A percentile compares a stretch with the other conserved stretches of the same genome.
These are phyloP conservation scores for Psilopsiagon aymara DNA, from an alignment of 2,113 vertebrate species.

Conservation along the genomic window DNA sequence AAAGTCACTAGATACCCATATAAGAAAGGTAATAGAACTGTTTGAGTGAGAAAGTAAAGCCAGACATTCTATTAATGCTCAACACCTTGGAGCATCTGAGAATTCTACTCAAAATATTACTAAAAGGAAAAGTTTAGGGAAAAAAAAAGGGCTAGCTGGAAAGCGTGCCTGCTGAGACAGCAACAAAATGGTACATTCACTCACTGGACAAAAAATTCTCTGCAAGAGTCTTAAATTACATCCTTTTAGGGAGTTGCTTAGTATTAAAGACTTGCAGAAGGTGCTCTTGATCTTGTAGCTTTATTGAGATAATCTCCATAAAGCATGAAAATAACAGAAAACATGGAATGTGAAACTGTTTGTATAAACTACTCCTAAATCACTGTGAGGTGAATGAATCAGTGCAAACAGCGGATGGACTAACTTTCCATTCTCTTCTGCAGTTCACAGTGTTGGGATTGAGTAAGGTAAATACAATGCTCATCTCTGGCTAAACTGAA, in stretches of 20 bases:
- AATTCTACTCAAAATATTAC: neutral
- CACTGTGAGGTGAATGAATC: neutral
- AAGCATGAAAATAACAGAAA: neutral
- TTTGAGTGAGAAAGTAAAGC: neutral
- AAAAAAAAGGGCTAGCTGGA: neutral
- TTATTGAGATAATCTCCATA: neutral
- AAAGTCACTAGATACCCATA: neutral
- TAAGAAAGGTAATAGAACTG: neutral
- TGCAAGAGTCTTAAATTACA: neutral
- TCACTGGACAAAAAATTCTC: neutral
- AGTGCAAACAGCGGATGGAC: neutral
- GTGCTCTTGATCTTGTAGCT: neutral
- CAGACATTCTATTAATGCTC: neutral
- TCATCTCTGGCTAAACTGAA: neutral
- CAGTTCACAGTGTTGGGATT: neutral
- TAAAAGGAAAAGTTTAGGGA: neutral
- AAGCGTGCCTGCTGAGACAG: neutral
- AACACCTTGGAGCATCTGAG: neutral
- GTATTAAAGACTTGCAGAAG: neutral
- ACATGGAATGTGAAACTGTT: neutral
- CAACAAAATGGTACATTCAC: neutral
- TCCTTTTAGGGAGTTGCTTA: neutral
- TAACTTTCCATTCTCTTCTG: neutral
- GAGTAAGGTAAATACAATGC: neutral
- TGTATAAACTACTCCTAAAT: neutral